phyloP scores from a whole-genome alignment of 2,888 invertebrate species.

The Macaria liturata region DNA sequence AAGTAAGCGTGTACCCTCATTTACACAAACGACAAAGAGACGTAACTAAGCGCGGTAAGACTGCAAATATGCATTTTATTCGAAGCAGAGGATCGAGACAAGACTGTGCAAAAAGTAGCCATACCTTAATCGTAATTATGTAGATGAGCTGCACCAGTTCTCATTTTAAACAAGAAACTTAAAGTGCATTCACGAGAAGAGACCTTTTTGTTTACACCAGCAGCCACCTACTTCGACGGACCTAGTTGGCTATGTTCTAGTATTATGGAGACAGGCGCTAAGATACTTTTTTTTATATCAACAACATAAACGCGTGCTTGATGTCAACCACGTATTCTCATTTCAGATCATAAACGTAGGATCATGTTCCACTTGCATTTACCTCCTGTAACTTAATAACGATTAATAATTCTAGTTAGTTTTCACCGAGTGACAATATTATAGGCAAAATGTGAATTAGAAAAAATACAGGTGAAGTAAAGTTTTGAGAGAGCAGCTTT shows the following conservation, averaged over 20 bases:
- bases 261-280: slow-evolving; percentile 1
- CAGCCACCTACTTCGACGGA: slow-evolving; percentile 34
- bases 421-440: too few species aligned
- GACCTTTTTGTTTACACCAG: slow-evolving; percentile 38
- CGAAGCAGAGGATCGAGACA: slow-evolving; percentile 1
- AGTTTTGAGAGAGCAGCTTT: too few species aligned
- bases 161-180: slow-evolving; percentile 31
- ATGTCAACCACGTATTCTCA: too few species aligned
- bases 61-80: slow-evolving; percentile 8
- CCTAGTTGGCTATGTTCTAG: slow-evolving; percentile 30
- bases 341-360: too few species aligned
- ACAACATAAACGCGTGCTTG: too few species aligned
- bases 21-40: slow-evolving; percentile 1
- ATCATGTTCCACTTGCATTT: too few species aligned
- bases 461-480: too few species aligned
- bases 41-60: background rate
- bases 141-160: slow-evolving; percentile 31
- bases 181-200: slow-evolving; percentile 33
- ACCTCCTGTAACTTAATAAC: too few species aligned
- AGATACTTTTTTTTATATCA: background rate
- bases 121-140: slow-evolving; percentile 33
- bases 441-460: too few species aligned
- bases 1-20: background rate
- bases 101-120: slow-evolving; percentile 16
- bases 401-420: too few species aligned